Evolutionary conservation across 2,113 vertebrate genomes (phyloP).

Genomic region (Columbina picui): DNA sequence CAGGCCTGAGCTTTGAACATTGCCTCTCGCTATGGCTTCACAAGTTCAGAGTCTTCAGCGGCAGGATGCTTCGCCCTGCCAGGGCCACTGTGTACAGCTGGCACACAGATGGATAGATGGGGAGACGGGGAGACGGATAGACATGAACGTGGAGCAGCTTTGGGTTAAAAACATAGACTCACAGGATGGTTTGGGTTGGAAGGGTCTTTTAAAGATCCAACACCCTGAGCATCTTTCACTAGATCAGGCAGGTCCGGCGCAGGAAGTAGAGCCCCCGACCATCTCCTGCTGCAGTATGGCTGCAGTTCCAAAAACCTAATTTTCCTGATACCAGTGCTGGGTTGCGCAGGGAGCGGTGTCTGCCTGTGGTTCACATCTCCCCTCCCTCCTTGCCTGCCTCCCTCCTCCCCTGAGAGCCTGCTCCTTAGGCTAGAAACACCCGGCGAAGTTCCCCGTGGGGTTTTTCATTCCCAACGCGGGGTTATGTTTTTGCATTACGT

Average conservation of each 20-base stretch:
- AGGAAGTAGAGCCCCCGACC: rapidly evolving
- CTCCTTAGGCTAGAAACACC: background rate
- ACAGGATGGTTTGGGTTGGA: background rate
- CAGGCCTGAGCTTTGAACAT: background rate
- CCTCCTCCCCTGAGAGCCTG: background rate
- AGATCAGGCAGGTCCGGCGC: background rate
- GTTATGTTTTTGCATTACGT: background rate
- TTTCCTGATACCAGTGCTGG: background rate
- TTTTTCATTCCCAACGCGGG: background rate
- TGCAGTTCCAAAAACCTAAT: rapidly evolving
- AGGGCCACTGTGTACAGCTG: background rate
- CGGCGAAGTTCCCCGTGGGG: rapidly evolving
- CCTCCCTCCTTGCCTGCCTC: background rate
- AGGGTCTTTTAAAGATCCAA: background rate
- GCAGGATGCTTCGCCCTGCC: background rate
- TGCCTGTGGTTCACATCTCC: background rate
- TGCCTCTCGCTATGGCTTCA: rapidly evolving
- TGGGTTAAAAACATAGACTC: background rate
- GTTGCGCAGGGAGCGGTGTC: background rate
- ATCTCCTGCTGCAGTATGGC: background rate
- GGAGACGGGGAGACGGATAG: background rate
- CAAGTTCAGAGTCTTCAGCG: background rate
- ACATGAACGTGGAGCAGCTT: background rate
- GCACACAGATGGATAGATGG: rapidly evolving
- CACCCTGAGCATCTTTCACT: background rate